Evolutionary conservation across 2,113 vertebrate genomes (phyloP).

Genomic region (Eidolon helvum): DNA sequence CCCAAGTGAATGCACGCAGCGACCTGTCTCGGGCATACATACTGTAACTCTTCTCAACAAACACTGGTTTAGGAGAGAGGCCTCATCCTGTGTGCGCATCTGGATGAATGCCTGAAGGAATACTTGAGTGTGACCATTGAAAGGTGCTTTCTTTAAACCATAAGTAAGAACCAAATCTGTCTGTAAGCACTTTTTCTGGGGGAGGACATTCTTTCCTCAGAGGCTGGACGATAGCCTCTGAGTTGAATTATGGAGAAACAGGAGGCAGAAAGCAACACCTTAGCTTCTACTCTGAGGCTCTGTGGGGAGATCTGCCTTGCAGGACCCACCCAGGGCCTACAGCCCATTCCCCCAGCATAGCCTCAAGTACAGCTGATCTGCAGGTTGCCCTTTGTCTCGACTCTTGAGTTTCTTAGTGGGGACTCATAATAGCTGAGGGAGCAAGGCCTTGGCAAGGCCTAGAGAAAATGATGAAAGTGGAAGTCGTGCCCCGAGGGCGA

Average conservation of each 20-base stretch:
- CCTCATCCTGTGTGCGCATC: background rate
- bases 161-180: background rate
- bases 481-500: background rate
- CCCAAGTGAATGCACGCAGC: accelerated
- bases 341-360: background rate
- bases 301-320: background rate
- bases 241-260: background rate
- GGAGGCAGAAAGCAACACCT: background rate
- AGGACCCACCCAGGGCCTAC: accelerated
- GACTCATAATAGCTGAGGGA: background rate
- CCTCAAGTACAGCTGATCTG: background rate
- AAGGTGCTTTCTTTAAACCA: background rate
- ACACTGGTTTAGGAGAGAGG: background rate
- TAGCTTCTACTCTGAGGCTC: accelerated
- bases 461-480: background rate
- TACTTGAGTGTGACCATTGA: background rate
- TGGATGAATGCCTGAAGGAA: background rate
- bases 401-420: background rate
- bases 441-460: too few relatives aligned
- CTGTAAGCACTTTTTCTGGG: background rate
- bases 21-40: accelerated
- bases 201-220: background rate
- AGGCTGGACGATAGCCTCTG: background rate
- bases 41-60: background rate
- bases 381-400: background rate